Percentiles rank a stretch among this genome's conserved stretches.
phyloP scores from a whole-genome alignment of 2,888 invertebrate species.

The Mycalesis mineus region DNA sequence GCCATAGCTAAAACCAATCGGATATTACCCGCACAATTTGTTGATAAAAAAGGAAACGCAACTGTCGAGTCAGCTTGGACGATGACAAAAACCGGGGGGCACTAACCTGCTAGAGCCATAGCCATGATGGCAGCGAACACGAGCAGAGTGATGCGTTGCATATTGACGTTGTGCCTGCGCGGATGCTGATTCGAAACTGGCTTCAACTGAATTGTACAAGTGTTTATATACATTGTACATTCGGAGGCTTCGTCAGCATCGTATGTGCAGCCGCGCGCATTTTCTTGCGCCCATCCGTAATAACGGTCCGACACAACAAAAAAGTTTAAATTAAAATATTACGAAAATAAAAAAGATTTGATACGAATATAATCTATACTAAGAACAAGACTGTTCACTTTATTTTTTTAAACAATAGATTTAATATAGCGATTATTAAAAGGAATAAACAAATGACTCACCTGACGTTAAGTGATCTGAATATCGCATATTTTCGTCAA shows the following conservation, averaged over 20 bases:
- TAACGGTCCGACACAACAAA: slow-evolving; percentile 56
- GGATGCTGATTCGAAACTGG: slow-evolving; percentile 56
- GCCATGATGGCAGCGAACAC: slow-evolving; percentile 56
- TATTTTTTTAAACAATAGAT: no score
- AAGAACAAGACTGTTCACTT: no score
- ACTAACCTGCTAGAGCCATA: slow-evolving; percentile 72
- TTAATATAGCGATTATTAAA: no score
- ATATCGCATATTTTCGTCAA: no score
- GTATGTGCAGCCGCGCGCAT: slow-evolving; percentile 45
- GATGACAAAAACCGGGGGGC: slow-evolving; percentile 60
- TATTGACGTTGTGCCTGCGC: slow-evolving; percentile 49
- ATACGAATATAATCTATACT: background rate
- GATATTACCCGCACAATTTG: slow-evolving; percentile 43
- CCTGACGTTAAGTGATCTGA: no score
- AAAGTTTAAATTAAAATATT: slow-evolving; percentile 44
- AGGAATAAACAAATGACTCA: no score
- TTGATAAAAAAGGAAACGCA: slow-evolving; percentile 42
- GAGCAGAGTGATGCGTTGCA: slow-evolving; percentile 57
- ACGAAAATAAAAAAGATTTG: background rate
- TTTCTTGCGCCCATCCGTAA: slow-evolving; percentile 41
- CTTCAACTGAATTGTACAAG: slow-evolving; percentile 44
- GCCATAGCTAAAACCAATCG: slow-evolving; percentile 36
- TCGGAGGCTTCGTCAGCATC: slow-evolving; percentile 34
- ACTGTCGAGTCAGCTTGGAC: slow-evolving; percentile 34
- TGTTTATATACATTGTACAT: slow-evolving; percentile 52